Conservation (phyloP, 2,113 vertebrate genomes). For the Lasiurus cinereus region DNA sequence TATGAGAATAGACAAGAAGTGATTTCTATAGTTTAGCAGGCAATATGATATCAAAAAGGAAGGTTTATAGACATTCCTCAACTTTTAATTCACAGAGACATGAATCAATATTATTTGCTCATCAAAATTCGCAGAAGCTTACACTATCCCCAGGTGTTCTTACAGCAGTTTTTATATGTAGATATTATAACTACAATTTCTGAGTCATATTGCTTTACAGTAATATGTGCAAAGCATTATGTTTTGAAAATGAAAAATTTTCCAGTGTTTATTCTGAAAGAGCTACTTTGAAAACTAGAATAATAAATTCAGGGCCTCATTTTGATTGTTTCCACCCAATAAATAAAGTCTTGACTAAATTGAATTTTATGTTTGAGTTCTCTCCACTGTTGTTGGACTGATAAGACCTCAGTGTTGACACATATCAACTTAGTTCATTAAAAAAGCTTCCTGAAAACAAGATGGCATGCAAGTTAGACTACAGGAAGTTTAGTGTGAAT, state of each 20-base stretch:
- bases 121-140: conserved; percentile 37
- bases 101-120: conserved; percentile 59
- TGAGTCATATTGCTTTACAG: conserved; percentile 57
- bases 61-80: conserved; percentile 9
- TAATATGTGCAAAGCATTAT: conserved; percentile 49
- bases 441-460: conserved; percentile 14
- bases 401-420: neutral
- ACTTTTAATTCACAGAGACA: conserved; percentile 54
- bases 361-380: conserved; percentile 11
- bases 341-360: conserved; percentile 33
- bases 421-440: conserved; percentile 6
- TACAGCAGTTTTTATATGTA: conserved; percentile 39
- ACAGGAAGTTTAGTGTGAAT: neutral
- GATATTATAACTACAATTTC: conserved; percentile 39
- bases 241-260: conserved; percentile 66
- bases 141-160: conserved; percentile 40
- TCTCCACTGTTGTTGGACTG: conserved; percentile 45
- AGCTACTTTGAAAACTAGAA: conserved; percentile 20
- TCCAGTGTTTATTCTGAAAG: conserved; percentile 54
- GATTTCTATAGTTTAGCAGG: conserved; percentile 51
- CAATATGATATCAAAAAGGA: neutral
- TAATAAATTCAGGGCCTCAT: conserved; percentile 17
- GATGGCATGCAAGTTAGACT: neutral
- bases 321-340: neutral
- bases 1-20: conserved; percentile 31